Evolutionary conservation across 2,888 invertebrate species (phyloP).

Genomic region (Caenorhabditis sp.): DNA sequence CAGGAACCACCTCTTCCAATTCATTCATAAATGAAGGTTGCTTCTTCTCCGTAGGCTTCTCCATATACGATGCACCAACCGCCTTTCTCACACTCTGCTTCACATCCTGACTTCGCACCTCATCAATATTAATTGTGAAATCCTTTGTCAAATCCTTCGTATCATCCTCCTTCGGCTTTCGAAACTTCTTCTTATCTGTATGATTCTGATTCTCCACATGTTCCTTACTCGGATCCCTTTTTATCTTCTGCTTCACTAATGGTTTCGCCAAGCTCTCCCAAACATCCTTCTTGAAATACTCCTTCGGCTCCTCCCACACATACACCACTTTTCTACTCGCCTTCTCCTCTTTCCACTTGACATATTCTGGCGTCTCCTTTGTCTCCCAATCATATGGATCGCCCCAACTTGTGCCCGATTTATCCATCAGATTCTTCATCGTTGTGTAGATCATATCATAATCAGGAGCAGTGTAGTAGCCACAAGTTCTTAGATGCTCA

Average conservation of each 20-base stretch:
- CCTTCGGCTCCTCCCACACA: constrained; percentile 1
- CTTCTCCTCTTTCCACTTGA: constrained; percentile 5
- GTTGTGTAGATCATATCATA: constrained; percentile 18
- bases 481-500: constrained; percentile 8
- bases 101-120: too few relatives aligned
- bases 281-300: neutral
- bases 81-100: neutral
- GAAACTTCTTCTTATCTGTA: too few relatives aligned
- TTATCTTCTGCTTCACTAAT: neutral
- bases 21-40: neutral
- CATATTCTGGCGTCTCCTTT: neutral
- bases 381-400: constrained; percentile 30
- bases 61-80: neutral
- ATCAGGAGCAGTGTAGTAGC: constrained; percentile 22
- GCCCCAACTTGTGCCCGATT: constrained; percentile 11
- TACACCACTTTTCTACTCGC: neutral
- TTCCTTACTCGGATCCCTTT: neutral
- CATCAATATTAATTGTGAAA: too few relatives aligned
- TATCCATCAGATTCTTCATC: constrained; percentile 12
- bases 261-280: neutral
- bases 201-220: neutral
- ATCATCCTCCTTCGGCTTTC: too few relatives aligned
- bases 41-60: neutral
- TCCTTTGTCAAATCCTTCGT: too few relatives aligned
- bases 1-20: neutral